A percentile compares a stretch with the other conserved stretches of the same genome.
Evolutionary conservation across 2,888 invertebrate species (phyloP).

Genomic region (Drosophila macrospina): DNA sequence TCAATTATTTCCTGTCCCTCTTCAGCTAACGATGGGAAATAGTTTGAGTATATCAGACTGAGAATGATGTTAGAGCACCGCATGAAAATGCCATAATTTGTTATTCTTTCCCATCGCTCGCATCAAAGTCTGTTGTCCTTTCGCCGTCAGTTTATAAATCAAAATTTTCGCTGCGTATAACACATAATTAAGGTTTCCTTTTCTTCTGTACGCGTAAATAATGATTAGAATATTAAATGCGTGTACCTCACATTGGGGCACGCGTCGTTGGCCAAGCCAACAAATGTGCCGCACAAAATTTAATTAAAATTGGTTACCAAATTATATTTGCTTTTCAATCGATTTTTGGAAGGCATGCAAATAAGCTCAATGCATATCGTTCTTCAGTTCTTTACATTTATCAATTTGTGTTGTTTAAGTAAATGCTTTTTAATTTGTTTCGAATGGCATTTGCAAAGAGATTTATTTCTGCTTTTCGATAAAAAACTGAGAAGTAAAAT

Average conservation of each 20-base stretch:
- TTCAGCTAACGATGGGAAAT: constrained; percentile 3
- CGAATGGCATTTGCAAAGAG: not conserved
- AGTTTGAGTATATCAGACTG: constrained; percentile 3
- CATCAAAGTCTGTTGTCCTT: constrained; percentile 9
- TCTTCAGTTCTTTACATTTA: not conserved
- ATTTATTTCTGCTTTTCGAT: not conserved
- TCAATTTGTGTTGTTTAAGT: not conserved
- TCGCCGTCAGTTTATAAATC: constrained; percentile 49
- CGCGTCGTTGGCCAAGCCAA: constrained; percentile 23
- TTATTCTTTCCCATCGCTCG: constrained; percentile 31
- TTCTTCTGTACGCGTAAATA: constrained; percentile 49
- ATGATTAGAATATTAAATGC: constrained; percentile 69
- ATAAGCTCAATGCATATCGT: not conserved
- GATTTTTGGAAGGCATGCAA: constrained; percentile 4
- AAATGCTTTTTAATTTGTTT: not conserved
- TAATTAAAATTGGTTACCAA: constrained; percentile 42
- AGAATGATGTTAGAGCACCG: constrained; percentile 31
- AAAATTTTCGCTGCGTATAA: constrained; percentile 42
- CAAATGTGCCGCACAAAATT: constrained; percentile 14
- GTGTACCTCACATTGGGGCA: constrained; percentile 33
- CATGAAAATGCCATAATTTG: constrained; percentile 58
- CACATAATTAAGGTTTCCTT: constrained; percentile 62
- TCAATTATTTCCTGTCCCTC: constrained; percentile 19
- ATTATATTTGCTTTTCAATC: constrained; percentile 13
- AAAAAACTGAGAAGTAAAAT: too few relatives aligned